Evolutionary conservation across 2,888 invertebrate genomes (phyloP), one percentile per base, ranked within the genome.

Genomic region (Rhabditophanes sp.): DNA sequence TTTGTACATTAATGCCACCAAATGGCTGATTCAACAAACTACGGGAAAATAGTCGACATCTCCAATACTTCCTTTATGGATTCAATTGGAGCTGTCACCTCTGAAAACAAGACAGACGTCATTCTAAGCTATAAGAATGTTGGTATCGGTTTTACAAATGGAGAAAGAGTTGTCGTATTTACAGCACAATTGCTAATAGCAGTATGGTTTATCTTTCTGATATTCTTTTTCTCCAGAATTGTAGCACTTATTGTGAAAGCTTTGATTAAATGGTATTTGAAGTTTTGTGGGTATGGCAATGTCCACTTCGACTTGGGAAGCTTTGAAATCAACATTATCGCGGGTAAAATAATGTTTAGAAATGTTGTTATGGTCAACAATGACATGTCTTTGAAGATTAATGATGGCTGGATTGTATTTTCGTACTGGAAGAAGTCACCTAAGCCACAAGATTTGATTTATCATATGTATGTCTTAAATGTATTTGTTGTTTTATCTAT

Each of bases 261-360:
- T 22, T 4, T 29, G 11, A 22, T 29, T 4, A 21, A 20, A 6
- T 11, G 30, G 11, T 29, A 29, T 22, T 25, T 50, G 7, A 46
- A 46, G 14, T 23, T 44, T 24, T 41, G 41, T 9, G 48, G 46
- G 33, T 41, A n/a, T n/a, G n/a, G 39, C 39, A 42, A 40, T 12
- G 46, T 46, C 9, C 31, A 44, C 28, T 38, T 53, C n/a, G 33
- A 38, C 14, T 46, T 60, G 22, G 87, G 90, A 36, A 90, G 93
- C 3, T 77, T 93, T 59, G 84, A 85, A 4, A 72, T 90, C 34
- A 84, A 87, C 67, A 82, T 85, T n/a, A 72, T 93, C 44, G 83
- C 88, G 34, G 96, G 96, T 3, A 93, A 93, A 71, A 79, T 96
- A 33, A 93, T 93, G 90, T 88, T 93, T 67, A 75, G 87, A 37